Conservation (phyloP, 2,113 vertebrate species). For the Micronycteris hirsuta region DNA sequence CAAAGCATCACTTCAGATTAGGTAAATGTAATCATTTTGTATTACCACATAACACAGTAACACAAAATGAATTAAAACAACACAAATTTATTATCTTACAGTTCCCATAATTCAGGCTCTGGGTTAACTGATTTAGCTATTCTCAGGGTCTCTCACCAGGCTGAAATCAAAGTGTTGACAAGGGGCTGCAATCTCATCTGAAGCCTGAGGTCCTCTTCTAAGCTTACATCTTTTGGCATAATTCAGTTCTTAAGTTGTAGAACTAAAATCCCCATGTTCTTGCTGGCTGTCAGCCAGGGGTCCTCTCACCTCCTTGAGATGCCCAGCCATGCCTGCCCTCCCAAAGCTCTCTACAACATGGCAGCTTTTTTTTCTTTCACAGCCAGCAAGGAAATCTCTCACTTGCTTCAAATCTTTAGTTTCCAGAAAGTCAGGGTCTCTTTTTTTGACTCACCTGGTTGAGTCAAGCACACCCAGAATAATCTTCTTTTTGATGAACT, state of each 20-base stretch:
- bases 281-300: background rate
- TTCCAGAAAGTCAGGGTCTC: background rate
- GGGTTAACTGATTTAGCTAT: background rate
- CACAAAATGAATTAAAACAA: background rate
- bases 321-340: background rate
- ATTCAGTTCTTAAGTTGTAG: background rate
- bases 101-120: background rate
- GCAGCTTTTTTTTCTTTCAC: background rate
- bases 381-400: background rate
- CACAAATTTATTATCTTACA: background rate
- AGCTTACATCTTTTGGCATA: background rate
- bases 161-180: background rate
- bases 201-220: background rate
- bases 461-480: background rate
- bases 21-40: background rate
- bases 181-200: background rate
- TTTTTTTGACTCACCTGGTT: background rate
- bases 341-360: background rate
- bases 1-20: conserved; percentile 1
- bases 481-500: background rate
- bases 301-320: background rate
- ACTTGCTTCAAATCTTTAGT: background rate
- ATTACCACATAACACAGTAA: background rate
- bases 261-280: background rate
- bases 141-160: background rate